These are phyloP conservation scores for Exocentrus adspersus DNA, from an alignment of 2,888 invertebrate genomes.

Conservation along the genomic window DNA sequence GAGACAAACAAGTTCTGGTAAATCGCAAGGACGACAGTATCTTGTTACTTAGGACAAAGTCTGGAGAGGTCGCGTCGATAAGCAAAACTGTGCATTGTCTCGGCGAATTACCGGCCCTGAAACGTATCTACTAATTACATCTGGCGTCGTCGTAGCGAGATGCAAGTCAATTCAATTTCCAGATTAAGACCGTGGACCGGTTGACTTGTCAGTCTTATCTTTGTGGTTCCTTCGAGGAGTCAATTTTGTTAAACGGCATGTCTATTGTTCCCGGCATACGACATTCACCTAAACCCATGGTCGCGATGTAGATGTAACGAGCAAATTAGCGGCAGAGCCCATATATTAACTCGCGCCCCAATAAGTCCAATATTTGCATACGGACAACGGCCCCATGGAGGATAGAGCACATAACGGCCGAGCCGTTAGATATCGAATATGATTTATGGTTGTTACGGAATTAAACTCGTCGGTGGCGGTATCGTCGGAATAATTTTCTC, in stretches of 20 bases:
- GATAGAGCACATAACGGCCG: neutral
- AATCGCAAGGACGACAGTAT: no score
- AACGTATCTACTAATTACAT: neutral
- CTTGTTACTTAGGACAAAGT: neutral
- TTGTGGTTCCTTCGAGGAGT: neutral
- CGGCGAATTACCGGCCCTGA: neutral
- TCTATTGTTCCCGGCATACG: neutral
- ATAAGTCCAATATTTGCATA: neutral
- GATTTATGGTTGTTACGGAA: constrained; percentile 23
- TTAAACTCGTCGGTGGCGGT: constrained; percentile 7
- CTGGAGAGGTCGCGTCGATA: neutral
- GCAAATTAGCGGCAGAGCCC: neutral
- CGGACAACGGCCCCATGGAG: neutral
- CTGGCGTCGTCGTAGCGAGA: neutral
- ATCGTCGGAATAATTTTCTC: constrained; percentile 20
- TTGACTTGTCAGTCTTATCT: neutral
- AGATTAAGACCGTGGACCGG: neutral
- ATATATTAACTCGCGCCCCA: neutral
- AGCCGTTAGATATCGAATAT: constrained; percentile 11
- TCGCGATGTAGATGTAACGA: no score
- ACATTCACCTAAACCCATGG: no score
- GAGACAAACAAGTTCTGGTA: no score
- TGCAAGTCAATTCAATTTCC: neutral
- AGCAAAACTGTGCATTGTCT: constrained; percentile 1
- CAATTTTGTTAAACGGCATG: neutral